Base-by-base conservation (phyloP, 2,797 vertebrate species). In the Thripadectes ignobilis region DNA sequence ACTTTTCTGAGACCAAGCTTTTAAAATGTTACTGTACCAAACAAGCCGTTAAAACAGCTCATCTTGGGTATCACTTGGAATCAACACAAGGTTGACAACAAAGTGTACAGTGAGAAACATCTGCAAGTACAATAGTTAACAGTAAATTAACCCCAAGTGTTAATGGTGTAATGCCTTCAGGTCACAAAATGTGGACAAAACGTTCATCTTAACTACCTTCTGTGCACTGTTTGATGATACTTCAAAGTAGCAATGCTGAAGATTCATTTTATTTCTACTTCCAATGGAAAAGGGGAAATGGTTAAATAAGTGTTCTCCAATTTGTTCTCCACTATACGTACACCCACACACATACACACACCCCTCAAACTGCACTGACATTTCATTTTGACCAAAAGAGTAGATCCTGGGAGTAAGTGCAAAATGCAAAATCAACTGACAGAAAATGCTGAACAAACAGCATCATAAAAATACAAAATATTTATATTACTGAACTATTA, bases 381-480 rank as follows among this genome's bases (percentile, higher is more conserved):
- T 95, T 98, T 97, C 94, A 83, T 97, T 98, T 97, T 98, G 97
- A 98, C 98, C 97, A 94, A 98, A 98, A 98, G 96, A 97, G 97
- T 81, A 97, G 96, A 98, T 98, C 97, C 97, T 96, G 97, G 98
- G 97, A 98, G 94, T 97, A 98, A 98, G 98, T 98, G 98, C 98
- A 98, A 98, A 98, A 98, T 98, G 98, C 98, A 98, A 98, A 98
- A 98, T 98, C 97, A 98, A 98, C 98, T 98, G 98, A 98, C 97
- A 96, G 81, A 97, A 98, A 98, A 98, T 98, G 98, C 97, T 97
- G 96, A 98, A 98, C 96, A 98, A 98, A 97, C 98, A 98, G 98
- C 98, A 98, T 98, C 98, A 98, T 97, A 98, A 97, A 98, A 98
- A 98, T 98, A 99, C 98, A 98, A 99, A 99, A 99, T 98, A 98